Evolutionary conservation across 2,888 invertebrate genomes (phyloP), one percentile per base, ranked within the genome.

Genomic region (Dione juno): DNA sequence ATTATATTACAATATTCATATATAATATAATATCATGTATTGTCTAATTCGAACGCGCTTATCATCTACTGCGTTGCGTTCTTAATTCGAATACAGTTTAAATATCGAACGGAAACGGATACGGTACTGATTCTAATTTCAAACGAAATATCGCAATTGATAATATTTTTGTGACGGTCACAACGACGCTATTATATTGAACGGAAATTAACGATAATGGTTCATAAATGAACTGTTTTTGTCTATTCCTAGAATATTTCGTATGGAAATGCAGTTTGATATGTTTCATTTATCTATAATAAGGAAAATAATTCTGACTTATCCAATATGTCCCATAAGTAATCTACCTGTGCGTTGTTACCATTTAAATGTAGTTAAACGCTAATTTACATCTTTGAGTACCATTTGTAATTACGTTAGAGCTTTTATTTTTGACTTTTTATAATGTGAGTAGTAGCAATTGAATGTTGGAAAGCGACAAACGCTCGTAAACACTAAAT

Each of bases 101-200:
- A 92, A 90, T 92, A 92, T 92, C 90, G 92, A 92, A 91, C 92
- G 93, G 93, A 93, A 92, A 86, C 90, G 93, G 93, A 92, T 88
- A 89, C 91, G 82, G 88, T 90, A 89, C 89, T 90, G 92, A 92
- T 93, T 93, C 91, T 89, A 92, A 92, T 88, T 92, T 89, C 90
- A 86, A 90, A 90, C 87, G 85, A 88, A 90, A 89, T 88, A 92
- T 89, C 88, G 88, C 89, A 87, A 88, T 85, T 87, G 91, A 92
- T 90, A 92, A 92, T 92, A 92, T 92, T 88, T 85, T 88, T 87
- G 89, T 89, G 73, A 81, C 83, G 64, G 73, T 69, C 72, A 86
- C 86, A 87, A 83, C 81, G 80, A 79, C 83, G 84, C 83, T 85
- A 85, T 88, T 89, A 86, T 90, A 91, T 91, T 89, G 90, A 89